Evolutionary conservation across 2,888 invertebrate genomes (phyloP).

Genomic region (Blastobasis adustella): DNA sequence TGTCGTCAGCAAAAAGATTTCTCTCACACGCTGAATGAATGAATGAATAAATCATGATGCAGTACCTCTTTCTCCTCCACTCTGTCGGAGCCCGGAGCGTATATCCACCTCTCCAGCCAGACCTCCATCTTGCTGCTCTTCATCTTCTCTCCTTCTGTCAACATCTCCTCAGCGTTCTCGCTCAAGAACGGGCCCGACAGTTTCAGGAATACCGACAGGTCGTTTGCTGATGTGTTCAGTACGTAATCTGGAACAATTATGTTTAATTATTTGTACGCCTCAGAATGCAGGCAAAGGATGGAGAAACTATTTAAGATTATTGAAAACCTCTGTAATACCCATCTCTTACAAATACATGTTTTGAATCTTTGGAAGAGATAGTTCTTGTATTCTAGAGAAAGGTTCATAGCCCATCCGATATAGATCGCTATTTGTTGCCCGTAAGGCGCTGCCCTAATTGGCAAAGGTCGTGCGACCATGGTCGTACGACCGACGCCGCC

Average conservation of each 20-base stretch:
- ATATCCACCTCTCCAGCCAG: slow-evolving; percentile 37
- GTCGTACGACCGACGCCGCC: too few species aligned
- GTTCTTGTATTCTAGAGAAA: not conserved
- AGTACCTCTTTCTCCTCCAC: not conserved
- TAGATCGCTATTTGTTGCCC: too few species aligned
- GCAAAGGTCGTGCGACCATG: too few species aligned
- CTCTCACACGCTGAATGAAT: too few species aligned
- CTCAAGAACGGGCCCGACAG: slow-evolving; percentile 54
- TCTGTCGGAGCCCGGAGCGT: not conserved
- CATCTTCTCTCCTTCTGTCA: slow-evolving; percentile 34
- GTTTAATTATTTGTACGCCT: not conserved
- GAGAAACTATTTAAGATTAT: not conserved
- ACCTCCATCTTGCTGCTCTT: slow-evolving; percentile 33
- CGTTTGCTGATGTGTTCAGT: slow-evolving; percentile 22
- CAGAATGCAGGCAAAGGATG: not conserved
- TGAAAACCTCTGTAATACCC: not conserved
- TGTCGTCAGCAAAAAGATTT: too few species aligned
- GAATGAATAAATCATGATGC: too few species aligned
- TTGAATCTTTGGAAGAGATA: too few species aligned
- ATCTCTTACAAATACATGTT: not conserved
- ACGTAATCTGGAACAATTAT: slow-evolving; percentile 35
- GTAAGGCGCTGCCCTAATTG: too few species aligned
- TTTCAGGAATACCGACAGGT: slow-evolving; percentile 32
- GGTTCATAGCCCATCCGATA: not conserved
- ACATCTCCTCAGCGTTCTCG: slow-evolving; percentile 43